Base-by-base conservation (phyloP, 1,140 invertebrate genomes). In the Euschistus heros region DNA sequence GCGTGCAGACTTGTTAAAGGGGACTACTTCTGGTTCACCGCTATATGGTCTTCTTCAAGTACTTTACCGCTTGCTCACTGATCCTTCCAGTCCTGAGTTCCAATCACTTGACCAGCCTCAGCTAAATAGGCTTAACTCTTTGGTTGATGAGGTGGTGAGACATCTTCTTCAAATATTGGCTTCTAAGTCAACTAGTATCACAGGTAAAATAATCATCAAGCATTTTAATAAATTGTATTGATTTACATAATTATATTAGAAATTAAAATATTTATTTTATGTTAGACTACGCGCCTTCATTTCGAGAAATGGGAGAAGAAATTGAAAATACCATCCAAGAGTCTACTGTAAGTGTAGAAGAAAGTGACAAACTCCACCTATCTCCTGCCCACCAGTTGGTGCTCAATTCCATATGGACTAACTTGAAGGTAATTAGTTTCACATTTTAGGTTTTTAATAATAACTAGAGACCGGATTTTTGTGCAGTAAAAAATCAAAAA, bases 361-460 rank as follows among this genome's bases (percentile, higher is more conserved):
- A 80, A 54, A 73, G 69, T 42, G 74, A 77, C 37, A 73, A 75
- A 5, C 70, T 76, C n/a, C 69, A 71, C 33, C 72, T 86, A 67
- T 81, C 81, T 63, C 77, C 82, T 64, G 78, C 86, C 66, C 81
- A 86, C 76, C 80, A 86, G 76, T 71, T 86, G 68, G 80, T 91
- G 69, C 72, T 89, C 17, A 83, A 84, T 68, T 86, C 83, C 74
- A 82, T 89, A 69, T 91, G 88, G 88, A 77, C 87, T 68, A 89
- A 86, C 69, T 77, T 90, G 18, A 90, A 89, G 81, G 86, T 87
- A 76, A 24, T 22, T 22, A n/a, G 55, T 65, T n/a, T 47, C 37
- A 59, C 44, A 24, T 60, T 44, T 50, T 8, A 22, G 20, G 52
- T 57, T 60, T 63, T 65, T 61, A 46, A 20, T 54, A 15, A 54